Evolutionary conservation across 2,113 vertebrate genomes (phyloP), one percentile per base, ranked within the genome.

Genomic region (Albula glossodonta): DNA sequence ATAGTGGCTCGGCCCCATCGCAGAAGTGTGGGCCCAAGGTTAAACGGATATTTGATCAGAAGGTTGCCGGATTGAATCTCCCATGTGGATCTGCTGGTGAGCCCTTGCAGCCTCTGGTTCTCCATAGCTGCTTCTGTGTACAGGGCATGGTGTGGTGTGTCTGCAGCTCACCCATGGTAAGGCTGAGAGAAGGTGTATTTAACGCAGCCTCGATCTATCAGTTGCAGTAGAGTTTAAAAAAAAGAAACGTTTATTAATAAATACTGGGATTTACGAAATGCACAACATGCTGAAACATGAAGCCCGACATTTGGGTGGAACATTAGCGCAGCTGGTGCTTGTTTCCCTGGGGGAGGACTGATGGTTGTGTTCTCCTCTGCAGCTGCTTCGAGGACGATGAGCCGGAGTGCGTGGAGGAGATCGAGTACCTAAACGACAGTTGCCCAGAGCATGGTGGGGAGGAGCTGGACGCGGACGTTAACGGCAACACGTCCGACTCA

Each of bases 301-400:
- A 56, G 53, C 12, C 53, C 53, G 12, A 41, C 31, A 41, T 41
- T 31, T 5, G 10, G n/a, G 70, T 22, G 70, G 70, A 74, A 74
- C 70, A 22, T 31, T 74, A 22, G 3, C n/a, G 4, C 70, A 31
- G n/a, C n/a, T 31, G n/a, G 70, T 74, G 10, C 31, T 22, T 13
- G 70, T 74, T 74, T 74, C 70, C n/a, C 17, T 9, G n/a, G 60
- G 63, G 63, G 63, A 74, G 70, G 70, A 74, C 70, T 74, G n/a
- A 74, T 10, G 22, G n/a, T n/a, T 74, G 70, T 10, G n/a, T n/a
- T 31, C 70, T 79, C 48, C 41, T 79, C 78, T 48, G 12, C 78
- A 79, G 78, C 78, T 79, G 78, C 78, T 79, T 79, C 49, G 78
- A 79, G 49, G 78, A 79, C 31, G 78, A 79, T 10, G 78, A 79